Conservation (phyloP, 2,797 vertebrate genomes). For the Ctenosaura bakeri region DNA sequence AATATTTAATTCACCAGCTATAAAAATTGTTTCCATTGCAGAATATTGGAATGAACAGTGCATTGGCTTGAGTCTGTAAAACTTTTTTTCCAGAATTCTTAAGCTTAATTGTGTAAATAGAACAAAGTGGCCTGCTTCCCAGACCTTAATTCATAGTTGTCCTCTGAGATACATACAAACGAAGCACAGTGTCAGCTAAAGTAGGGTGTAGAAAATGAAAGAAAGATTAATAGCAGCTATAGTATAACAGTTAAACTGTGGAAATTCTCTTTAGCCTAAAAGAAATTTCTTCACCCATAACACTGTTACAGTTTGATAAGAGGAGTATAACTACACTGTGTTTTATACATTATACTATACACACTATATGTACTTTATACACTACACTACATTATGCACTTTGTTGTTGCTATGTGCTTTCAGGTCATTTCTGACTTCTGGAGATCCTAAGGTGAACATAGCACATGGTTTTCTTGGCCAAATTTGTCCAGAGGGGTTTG, state of each 20-base stretch:
- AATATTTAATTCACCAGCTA: not conserved
- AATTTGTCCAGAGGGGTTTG: too few relatives aligned
- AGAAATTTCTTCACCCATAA: conserved; percentile 9
- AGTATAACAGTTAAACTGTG: not conserved
- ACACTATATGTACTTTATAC: too few relatives aligned
- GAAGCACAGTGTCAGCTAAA: conserved; percentile 34
- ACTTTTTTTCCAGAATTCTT: not conserved
- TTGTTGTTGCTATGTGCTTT: too few relatives aligned
- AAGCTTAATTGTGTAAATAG: conserved; percentile 24
- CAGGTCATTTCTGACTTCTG: too few relatives aligned
- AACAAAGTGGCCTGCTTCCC: conserved; percentile 36
- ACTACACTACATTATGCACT: too few relatives aligned
- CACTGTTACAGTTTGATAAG: not conserved
- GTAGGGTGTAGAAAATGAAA: conserved; percentile 23
- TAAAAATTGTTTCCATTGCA: not conserved
- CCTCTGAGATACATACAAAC: conserved; percentile 25
- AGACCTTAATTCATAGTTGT: conserved; percentile 22
- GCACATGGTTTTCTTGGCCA: too few relatives aligned
- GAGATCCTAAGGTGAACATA: too few relatives aligned
- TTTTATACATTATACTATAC: too few relatives aligned
- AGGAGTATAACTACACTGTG: too few relatives aligned
- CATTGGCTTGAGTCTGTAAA: not conserved
- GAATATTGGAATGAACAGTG: conserved; percentile 24
- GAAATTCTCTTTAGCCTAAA: conserved; percentile 20
- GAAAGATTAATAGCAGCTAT: conserved; percentile 1